Conservation (phyloP, 1,140 invertebrate species). For the Drosophila auraria region DNA sequence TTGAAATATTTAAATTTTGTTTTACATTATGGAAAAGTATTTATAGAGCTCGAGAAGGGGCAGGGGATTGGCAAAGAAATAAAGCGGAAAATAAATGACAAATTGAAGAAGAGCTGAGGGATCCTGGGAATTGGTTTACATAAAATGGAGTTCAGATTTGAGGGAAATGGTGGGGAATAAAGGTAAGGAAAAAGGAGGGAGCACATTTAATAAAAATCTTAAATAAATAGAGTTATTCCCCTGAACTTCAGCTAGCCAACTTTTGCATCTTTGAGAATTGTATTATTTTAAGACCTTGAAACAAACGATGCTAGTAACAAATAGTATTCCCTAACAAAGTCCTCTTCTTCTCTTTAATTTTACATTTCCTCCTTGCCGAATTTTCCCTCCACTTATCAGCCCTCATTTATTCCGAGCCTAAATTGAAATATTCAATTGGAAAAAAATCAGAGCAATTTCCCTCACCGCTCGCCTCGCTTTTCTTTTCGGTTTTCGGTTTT, state of each 20-base stretch:
- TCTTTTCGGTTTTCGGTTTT: not conserved
- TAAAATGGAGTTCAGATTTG: not conserved
- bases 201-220: not conserved
- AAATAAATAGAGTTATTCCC: not conserved
- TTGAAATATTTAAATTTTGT: constrained; percentile 45
- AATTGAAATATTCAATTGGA: constrained; percentile 33
- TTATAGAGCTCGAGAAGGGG: constrained; percentile 10
- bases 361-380: not conserved
- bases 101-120: constrained; percentile 20
- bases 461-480: not conserved
- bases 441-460: constrained; percentile 20
- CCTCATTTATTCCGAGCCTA: not conserved
- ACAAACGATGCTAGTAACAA: no score
- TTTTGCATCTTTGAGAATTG: no score
- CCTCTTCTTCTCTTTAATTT: not conserved
- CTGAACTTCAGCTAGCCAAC: not conserved
- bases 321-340: not conserved
- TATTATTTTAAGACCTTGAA: no score
- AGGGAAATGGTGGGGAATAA: not conserved
- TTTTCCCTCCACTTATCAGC: not conserved
- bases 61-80: not conserved
- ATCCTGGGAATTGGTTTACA: not conserved
- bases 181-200: not conserved
- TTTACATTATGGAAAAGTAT: constrained; percentile 37
- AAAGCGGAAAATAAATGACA: constrained; percentile 44